phyloP scores from a whole-genome alignment of 2,113 vertebrate species.

The Apeltes quadracus region DNA sequence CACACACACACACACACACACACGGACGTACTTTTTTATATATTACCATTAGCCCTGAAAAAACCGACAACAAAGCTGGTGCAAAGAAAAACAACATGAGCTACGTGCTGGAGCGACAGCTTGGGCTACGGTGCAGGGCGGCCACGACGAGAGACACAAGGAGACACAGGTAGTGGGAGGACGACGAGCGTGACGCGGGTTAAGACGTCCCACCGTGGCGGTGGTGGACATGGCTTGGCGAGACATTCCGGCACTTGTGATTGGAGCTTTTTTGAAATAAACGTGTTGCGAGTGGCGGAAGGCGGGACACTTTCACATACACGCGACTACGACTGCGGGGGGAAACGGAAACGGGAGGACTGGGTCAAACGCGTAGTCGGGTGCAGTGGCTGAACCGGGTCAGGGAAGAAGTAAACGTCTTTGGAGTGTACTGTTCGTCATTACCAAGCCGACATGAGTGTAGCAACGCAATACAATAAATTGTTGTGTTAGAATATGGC shows the following conservation, averaged over 20 bases:
- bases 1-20: slow-evolving; percentile 34
- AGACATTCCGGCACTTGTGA: slow-evolving; percentile 84
- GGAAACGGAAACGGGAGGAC: slow-evolving; percentile 38
- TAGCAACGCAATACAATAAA: slow-evolving; percentile 42
- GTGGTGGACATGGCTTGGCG: slow-evolving; percentile 76
- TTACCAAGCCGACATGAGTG: slow-evolving; percentile 36
- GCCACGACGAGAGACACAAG: slow-evolving; percentile 37
- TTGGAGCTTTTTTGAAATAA: slow-evolving; percentile 69
- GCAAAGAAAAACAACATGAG: slow-evolving; percentile 61
- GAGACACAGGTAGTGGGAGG: slow-evolving; percentile 47
- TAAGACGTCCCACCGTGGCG: slow-evolving; percentile 76
- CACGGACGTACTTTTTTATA: slow-evolving; percentile 46
- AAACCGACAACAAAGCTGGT: slow-evolving; percentile 64
- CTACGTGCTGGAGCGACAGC: slow-evolving; percentile 36
- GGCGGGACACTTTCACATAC: slow-evolving; percentile 67
- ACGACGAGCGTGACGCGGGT: slow-evolving; percentile 68
- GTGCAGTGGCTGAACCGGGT: slow-evolving; percentile 51
- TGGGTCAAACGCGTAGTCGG: slow-evolving; percentile 28
- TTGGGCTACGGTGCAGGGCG: slow-evolving; percentile 41
- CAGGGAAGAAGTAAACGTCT: slow-evolving; percentile 70
- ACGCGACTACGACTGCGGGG: slow-evolving; percentile 32
- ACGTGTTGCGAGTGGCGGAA: slow-evolving; percentile 63
- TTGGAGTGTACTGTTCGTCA: slow-evolving; percentile 67
- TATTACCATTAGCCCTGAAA: slow-evolving; percentile 59
- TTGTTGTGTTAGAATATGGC: slow-evolving; percentile 54